Conservation (phyloP, 2,888 invertebrate species). For the Lapara coniferarum region DNA sequence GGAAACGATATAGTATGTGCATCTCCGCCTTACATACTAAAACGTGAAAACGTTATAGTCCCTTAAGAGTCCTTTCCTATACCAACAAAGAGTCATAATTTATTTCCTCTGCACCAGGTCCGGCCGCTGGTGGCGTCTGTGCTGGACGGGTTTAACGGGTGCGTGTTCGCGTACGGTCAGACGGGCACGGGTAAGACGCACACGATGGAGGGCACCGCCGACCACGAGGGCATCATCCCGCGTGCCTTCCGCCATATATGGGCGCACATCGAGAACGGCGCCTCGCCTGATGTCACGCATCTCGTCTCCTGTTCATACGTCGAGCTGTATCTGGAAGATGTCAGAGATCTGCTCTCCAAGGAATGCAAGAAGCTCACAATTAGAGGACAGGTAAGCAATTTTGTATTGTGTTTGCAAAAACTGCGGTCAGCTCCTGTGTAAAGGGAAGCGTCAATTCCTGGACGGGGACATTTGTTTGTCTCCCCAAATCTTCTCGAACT, state of each 20-base stretch:
- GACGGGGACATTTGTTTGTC: too few relatives aligned
- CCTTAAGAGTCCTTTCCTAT: too few relatives aligned
- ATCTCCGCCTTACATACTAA: too few relatives aligned
- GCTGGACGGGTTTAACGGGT: constrained; percentile 98
- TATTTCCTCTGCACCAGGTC: constrained; percentile 67
- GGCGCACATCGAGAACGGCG: constrained; percentile 92
- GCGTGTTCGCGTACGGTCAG: constrained; percentile 99
- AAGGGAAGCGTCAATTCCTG: too few relatives aligned
- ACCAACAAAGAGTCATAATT: too few relatives aligned
- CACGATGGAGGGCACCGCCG: constrained; percentile 89
- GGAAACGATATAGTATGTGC: too few relatives aligned
- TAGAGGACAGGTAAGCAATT: constrained; percentile 69
- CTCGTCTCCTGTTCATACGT: constrained; percentile 98
- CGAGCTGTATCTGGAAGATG: constrained; percentile 98
- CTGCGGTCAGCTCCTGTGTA: too few relatives aligned
- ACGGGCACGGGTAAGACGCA: constrained; percentile 97
- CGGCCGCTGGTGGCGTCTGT: constrained; percentile 97
- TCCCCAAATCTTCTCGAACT: too few relatives aligned
- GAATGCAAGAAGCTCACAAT: constrained; percentile 90
- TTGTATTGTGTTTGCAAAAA: not conserved
- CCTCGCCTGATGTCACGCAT: constrained; percentile 96
- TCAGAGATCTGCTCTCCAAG: constrained; percentile 87
- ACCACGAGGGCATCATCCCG: constrained; percentile 93
- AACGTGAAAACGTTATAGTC: too few relatives aligned
- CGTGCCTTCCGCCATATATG: constrained; percentile 99